phyloP scores from a whole-genome alignment of 2,888 invertebrate species.

The Taphrorychus bicolor region DNA sequence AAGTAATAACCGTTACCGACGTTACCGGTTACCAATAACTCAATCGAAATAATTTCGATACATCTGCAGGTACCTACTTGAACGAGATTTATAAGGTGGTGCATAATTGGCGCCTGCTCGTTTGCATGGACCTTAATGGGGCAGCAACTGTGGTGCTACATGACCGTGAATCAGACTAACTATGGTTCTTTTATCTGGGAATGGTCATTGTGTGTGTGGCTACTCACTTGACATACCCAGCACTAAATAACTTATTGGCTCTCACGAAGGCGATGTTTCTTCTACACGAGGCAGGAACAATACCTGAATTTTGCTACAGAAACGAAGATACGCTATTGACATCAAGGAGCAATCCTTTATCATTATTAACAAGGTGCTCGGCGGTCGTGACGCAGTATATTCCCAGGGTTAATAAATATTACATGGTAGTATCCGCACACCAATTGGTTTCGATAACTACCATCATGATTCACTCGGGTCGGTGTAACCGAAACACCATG shows the following conservation, averaged over 20 bases:
- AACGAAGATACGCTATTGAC: not conserved
- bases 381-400: conserved; percentile 32
- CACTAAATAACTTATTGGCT: not conserved
- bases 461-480: conserved; percentile 55
- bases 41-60: conserved; percentile 18
- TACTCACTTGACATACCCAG: not conserved
- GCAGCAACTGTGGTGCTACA: conserved; percentile 17
- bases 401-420: conserved; percentile 41
- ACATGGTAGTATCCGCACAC: conserved; percentile 42
- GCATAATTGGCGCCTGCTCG: conserved; percentile 56
- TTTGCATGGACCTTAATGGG: conserved; percentile 56
- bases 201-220: not conserved
- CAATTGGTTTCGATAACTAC: conserved; percentile 57
- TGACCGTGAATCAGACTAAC: conserved; percentile 45
- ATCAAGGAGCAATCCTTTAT: conserved; percentile 19
- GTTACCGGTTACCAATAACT: conserved; percentile 16
- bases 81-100: conserved; percentile 54
- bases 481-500: conserved; percentile 48
- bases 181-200: conserved; percentile 47
- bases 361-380: conserved; percentile 46
- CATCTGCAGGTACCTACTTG: conserved; percentile 9
- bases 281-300: too few relatives aligned
- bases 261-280: too few relatives aligned
- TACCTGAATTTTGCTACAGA: too few relatives aligned
- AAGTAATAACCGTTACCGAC: conserved; percentile 1